phyloP scores from a whole-genome alignment of 2,797 vertebrate species.

The Bryconaethiops microstoma region DNA sequence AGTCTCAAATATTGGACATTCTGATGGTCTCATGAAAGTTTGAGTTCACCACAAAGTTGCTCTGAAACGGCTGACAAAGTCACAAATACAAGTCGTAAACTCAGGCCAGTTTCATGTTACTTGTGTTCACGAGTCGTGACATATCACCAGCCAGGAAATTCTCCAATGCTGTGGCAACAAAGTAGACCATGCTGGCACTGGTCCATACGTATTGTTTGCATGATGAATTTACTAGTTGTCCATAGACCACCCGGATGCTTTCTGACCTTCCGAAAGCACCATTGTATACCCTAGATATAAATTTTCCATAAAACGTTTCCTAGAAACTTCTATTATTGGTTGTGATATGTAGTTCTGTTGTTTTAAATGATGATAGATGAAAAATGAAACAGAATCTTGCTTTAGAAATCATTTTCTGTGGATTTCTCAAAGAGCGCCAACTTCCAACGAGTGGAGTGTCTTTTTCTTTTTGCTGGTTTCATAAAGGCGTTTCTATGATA shows the following conservation, averaged over 20 bases:
- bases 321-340: not conserved
- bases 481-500: slow-evolving; percentile 68
- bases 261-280: not conserved
- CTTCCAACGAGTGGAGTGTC: slow-evolving; percentile 50
- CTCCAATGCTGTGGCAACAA: not conserved
- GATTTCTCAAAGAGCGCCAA: slow-evolving; percentile 39
- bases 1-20: not conserved
- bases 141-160: not conserved
- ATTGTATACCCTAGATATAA: too few relatives aligned
- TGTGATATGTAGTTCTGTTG: slow-evolving; percentile 45
- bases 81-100: not conserved
- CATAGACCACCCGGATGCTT: too few relatives aligned
- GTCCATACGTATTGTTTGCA: not conserved
- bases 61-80: not conserved
- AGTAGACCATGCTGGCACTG: not conserved
- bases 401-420: slow-evolving; percentile 22
- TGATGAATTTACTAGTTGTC: not conserved
- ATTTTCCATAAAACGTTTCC: too few relatives aligned
- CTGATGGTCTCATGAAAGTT: not conserved
- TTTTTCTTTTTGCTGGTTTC: slow-evolving; percentile 53
- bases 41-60: not conserved
- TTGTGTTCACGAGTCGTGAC: not conserved
- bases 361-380: slow-evolving; percentile 44
- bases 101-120: not conserved
- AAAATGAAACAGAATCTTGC: slow-evolving; percentile 26